These are phyloP conservation scores for Rhinoptilus africanus DNA, from an alignment of 2,113 vertebrate species.

Conservation along the genomic window DNA sequence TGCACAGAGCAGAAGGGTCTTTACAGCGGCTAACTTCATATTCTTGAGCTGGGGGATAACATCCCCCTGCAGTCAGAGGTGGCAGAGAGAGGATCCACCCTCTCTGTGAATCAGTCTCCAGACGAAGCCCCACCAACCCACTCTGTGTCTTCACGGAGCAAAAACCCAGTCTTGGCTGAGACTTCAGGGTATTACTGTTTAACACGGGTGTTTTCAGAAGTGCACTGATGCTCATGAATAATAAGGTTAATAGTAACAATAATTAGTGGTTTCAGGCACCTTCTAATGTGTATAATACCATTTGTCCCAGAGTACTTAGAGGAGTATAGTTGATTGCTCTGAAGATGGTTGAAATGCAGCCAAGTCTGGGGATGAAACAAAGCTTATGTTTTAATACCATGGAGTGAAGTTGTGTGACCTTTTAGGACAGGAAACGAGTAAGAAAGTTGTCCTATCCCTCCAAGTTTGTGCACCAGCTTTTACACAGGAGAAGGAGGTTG, in stretches of 20 bases:
- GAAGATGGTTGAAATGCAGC: neutral
- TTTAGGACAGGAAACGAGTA: neutral
- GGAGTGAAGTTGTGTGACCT: neutral
- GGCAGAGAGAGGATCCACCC: neutral
- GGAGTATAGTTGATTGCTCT: neutral
- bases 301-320: neutral
- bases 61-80: neutral
- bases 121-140: neutral
- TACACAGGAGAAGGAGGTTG: neutral
- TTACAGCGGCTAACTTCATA: neutral
- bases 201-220: neutral
- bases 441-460: neutral
- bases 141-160: neutral
- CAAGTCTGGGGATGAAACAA: neutral
- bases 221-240: neutral
- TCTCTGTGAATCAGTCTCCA: neutral
- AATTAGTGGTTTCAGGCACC: neutral
- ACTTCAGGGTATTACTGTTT: neutral
- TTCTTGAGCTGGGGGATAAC: neutral
- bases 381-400: neutral
- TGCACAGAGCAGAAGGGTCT: neutral
- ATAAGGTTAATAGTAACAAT: neutral
- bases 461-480: neutral
- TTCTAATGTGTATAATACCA: neutral
- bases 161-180: neutral